These are phyloP conservation scores for Psix sp. DNA, from an alignment of 1,140 invertebrate genomes.

Conservation along the genomic window DNA sequence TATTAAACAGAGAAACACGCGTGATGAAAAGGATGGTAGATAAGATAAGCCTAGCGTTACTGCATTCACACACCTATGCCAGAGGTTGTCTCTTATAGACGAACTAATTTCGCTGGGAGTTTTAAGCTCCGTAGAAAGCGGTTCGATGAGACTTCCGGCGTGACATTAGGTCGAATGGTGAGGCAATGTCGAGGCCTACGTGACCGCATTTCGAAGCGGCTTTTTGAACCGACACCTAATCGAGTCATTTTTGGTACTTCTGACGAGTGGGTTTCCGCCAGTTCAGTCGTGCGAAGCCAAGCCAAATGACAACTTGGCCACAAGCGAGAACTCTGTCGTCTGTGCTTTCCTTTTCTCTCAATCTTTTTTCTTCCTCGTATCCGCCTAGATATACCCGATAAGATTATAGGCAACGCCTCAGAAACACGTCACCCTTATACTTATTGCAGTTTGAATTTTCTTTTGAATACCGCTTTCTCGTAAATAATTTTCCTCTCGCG, in stretches of 20 bases:
- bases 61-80: conserved; percentile 17
- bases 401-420: conserved; percentile 22
- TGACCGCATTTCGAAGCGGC: conserved; percentile 35
- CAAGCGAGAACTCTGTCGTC: conserved; percentile 18
- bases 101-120: conserved; percentile 30
- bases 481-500: background rate
- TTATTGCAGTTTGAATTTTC: conserved; percentile 13
- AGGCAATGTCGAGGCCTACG: conserved; percentile 26
- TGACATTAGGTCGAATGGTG: conserved; percentile 18
- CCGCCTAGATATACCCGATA: conserved; percentile 24
- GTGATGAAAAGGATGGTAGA: conserved; percentile 21
- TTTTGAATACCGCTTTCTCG: conserved; percentile 4
- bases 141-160: conserved; percentile 15
- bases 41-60: conserved; percentile 30
- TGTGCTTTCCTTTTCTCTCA: conserved; percentile 1
- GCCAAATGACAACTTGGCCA: conserved; percentile 23
- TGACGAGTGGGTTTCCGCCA: conserved; percentile 15
- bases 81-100: conserved; percentile 14
- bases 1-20: conserved; percentile 21
- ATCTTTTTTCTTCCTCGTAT: conserved; percentile 11
- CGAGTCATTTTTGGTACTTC: conserved; percentile 40
- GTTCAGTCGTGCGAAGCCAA: conserved; percentile 19
- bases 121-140: conserved; percentile 5
- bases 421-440: conserved; percentile 25
- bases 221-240: conserved; percentile 30